Evolutionary conservation across 1,140 invertebrate species (phyloP).

Genomic region (Diorhabda sublineata): DNA sequence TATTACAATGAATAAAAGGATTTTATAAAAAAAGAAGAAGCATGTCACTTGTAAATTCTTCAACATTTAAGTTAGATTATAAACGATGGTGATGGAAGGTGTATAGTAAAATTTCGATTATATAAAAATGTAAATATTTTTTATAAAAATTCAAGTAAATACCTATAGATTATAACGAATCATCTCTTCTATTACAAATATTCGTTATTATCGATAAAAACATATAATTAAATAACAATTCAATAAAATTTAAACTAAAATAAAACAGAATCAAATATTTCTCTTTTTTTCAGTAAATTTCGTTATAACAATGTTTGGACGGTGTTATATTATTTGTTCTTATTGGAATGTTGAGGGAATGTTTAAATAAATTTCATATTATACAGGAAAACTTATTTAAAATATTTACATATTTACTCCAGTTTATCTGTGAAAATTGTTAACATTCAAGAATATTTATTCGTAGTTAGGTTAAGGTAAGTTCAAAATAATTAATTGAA

Average conservation of each 20-base stretch:
- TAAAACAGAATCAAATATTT: conserved; percentile 24
- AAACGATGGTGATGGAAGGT: too few species aligned
- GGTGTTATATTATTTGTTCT: neutral
- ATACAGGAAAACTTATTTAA: neutral
- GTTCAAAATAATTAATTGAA: too few species aligned
- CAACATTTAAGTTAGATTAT: too few species aligned
- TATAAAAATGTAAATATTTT: neutral
- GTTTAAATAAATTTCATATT: neutral
- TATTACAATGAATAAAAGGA: too few species aligned
- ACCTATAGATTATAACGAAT: too few species aligned
- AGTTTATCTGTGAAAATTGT: too few species aligned
- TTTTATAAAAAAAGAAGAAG: too few species aligned
- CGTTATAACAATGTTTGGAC: conserved; percentile 25
- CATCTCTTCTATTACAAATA: neutral
- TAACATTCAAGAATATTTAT: too few species aligned
- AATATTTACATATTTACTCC: neutral
- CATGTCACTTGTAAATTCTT: too few species aligned
- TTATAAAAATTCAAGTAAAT: too few species aligned
- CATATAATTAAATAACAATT: conserved; percentile 37
- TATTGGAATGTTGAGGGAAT: neutral
- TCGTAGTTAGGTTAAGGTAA: too few species aligned
- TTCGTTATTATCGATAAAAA: conserved; percentile 6
- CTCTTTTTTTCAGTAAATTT: conserved; percentile 20
- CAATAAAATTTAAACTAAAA: conserved; percentile 36
- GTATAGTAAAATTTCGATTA: too few species aligned